Evolutionary conservation across 2,797 vertebrate genomes (phyloP).

Genomic region (Trachurus trachurus): DNA sequence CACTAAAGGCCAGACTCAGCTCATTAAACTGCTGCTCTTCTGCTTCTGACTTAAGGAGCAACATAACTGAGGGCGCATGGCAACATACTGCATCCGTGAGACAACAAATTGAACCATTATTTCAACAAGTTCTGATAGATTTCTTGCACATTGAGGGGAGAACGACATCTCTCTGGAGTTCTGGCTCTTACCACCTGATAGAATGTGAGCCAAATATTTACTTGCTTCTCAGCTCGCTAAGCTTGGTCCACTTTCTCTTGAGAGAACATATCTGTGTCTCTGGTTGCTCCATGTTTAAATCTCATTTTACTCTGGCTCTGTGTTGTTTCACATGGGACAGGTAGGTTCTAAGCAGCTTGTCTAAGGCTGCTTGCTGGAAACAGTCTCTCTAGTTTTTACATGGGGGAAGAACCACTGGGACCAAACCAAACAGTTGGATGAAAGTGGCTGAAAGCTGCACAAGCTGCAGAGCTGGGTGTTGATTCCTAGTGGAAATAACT

Average conservation of each 20-base stretch:
- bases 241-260: constrained; percentile 24
- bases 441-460: constrained; percentile 26
- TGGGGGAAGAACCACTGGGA: constrained; percentile 16
- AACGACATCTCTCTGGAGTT: constrained; percentile 14
- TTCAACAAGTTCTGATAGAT: no score
- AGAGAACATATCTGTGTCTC: constrained; percentile 21
- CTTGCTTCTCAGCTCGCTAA: constrained; percentile 12
- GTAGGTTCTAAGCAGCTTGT: constrained; percentile 42
- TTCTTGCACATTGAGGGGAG: background rate
- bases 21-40: constrained; percentile 38
- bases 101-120: background rate
- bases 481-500: constrained; percentile 19
- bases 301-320: constrained; percentile 37
- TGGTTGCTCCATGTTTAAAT: constrained; percentile 42
- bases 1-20: constrained; percentile 28
- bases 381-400: constrained; percentile 21
- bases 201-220: constrained; percentile 28
- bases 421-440: constrained; percentile 30
- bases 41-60: constrained; percentile 7
- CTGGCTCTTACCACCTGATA: constrained; percentile 28
- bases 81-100: background rate
- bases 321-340: constrained; percentile 43
- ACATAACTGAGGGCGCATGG: background rate
- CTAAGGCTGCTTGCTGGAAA: constrained; percentile 24
- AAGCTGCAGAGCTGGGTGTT: constrained; percentile 17